Percentiles rank a stretch among this genome's conserved stretches.
Conservation (phyloP, 2,888 invertebrate species). For the Phyllotreta striolata region DNA sequence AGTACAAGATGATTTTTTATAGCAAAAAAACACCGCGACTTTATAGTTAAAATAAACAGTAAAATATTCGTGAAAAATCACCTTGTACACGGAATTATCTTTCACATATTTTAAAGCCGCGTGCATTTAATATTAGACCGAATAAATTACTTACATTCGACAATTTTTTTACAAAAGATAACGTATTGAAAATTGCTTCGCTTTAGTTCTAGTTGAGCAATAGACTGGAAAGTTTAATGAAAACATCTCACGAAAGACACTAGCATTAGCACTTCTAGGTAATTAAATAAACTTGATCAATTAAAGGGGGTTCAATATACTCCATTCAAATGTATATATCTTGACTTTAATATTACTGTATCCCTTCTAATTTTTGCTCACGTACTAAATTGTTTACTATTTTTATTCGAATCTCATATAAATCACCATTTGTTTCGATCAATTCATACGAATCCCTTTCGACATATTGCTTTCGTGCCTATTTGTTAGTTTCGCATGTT, state of each 20-base stretch:
- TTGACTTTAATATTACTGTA: too few relatives aligned
- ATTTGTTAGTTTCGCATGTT: too few relatives aligned
- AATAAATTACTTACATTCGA: conserved; percentile 3
- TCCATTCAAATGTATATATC: too few relatives aligned
- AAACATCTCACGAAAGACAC: conserved; percentile 19
- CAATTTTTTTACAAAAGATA: conserved; percentile 11
- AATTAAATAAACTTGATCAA: not conserved
- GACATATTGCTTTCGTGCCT: too few relatives aligned
- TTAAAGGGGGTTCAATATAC: conserved; percentile 1
- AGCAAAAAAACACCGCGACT: not conserved
- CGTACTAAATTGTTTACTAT: too few relatives aligned
- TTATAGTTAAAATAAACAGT: not conserved
- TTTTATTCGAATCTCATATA: too few relatives aligned
- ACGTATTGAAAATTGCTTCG: conserved; percentile 20
- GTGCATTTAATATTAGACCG: not conserved
- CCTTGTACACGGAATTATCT: conserved; percentile 4
- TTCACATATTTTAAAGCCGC: conserved; percentile 9
- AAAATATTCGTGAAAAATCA: conserved; percentile 3
- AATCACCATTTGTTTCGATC: too few relatives aligned
- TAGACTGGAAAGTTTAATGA: conserved; percentile 7
- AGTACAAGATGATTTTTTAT: conserved; percentile 22
- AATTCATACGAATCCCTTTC: too few relatives aligned
- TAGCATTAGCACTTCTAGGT: conserved; percentile 30
- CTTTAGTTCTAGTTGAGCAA: conserved; percentile 29
- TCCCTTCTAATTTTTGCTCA: too few relatives aligned